These are phyloP conservation scores for Zapus hudsonius DNA, from an alignment of 2,113 vertebrate genomes.

Conservation along the genomic window DNA sequence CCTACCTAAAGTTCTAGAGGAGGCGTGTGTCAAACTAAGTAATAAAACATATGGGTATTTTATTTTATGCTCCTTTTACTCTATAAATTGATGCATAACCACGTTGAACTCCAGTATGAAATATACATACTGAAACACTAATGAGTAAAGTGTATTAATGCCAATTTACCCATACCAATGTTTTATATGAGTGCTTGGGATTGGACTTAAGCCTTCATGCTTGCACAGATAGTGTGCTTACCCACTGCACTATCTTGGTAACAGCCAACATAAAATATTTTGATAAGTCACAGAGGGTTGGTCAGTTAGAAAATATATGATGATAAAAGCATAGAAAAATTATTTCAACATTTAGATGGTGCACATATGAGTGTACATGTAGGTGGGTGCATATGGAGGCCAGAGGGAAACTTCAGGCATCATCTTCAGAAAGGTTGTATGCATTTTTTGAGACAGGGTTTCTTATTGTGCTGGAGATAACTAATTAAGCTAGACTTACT, in stretches of 20 bases:
- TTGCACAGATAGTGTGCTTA: too few relatives aligned
- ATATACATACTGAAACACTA: neutral
- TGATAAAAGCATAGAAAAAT: neutral
- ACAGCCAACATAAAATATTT: neutral
- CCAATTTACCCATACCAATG: neutral
- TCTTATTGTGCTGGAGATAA: too few relatives aligned
- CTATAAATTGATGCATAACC: neutral
- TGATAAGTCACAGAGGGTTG: neutral
- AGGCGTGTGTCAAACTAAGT: neutral
- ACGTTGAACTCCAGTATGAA: neutral
- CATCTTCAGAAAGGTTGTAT: too few relatives aligned
- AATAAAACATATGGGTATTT: constrained; percentile 4
- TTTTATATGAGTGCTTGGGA: too few relatives aligned
- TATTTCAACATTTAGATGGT: neutral
- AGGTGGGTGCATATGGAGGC: too few relatives aligned
- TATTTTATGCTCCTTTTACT: constrained; percentile 4
- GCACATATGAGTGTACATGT: neutral
- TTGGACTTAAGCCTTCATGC: too few relatives aligned
- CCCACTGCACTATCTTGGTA: too few relatives aligned
- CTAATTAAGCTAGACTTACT: too few relatives aligned
- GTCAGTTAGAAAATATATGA: neutral
- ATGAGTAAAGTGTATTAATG: neutral
- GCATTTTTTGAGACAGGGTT: too few relatives aligned
- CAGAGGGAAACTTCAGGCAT: too few relatives aligned
- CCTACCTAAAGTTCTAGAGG: neutral